Evolutionary conservation across 2,888 invertebrate genomes (phyloP), one percentile per base, ranked within the genome.

Genomic region (Abscondita cerata): DNA sequence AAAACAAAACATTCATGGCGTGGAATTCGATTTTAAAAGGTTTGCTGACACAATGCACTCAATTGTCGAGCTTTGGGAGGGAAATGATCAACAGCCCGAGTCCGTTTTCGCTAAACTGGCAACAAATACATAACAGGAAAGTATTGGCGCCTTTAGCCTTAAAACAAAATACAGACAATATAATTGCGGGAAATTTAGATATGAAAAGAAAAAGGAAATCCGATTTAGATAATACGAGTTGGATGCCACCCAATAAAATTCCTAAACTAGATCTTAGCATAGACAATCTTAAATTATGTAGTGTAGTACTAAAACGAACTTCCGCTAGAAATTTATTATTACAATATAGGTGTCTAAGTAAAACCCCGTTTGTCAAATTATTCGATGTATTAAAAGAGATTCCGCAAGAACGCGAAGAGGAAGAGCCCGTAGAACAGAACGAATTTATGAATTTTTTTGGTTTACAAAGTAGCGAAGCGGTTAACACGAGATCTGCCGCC

Each of bases 391-490:
- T 61, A 15, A 52, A 63, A 52, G 65, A 65, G 44, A 55, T 62
- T 38, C 62, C 62, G 1, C 54, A 47, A 31, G 60, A 48, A 20
- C 57, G 56, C 2, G 31, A 46, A 8, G 41, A 19, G 2, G 52
- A 62, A 19, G 55, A 59, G 48, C 48, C 38, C 0, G 41, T 65
- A 8, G 33, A 48, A 11, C 68, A 75, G 65, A 59, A 61, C 18
- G 68, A 70, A 34, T 76, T 68, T 52, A 62, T 75, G 67, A 38
- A 62, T 9, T 68, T 67, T 51, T 69, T 76, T 13, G 51, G 47
- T 11, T 66, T 74, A 47, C 47, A 51, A 16, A 38, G 36, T 16
- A 13, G 12, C 46, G 19, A 69, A 59, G 15, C 15, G 0, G 11
- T 18, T 1, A 15, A 18, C 31, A 13, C 15, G 2, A 50, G 20